Evolutionary conservation across 2,797 vertebrate species (phyloP).

Genomic region (Orestias chungarensis): DNA sequence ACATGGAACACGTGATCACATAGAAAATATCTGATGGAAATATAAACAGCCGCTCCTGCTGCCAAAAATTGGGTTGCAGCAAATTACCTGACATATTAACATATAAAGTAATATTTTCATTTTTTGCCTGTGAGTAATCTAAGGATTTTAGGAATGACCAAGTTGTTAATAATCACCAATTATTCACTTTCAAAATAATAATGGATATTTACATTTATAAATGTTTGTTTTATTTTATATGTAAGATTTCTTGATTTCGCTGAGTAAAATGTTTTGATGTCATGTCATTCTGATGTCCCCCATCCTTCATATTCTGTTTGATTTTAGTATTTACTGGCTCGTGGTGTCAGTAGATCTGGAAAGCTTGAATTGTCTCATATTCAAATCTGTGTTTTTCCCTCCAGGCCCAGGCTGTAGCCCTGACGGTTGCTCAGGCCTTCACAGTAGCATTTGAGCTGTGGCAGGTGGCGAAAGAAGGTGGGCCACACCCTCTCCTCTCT

Average conservation of each 20-base stretch:
- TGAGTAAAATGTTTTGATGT: neutral
- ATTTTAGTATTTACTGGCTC: neutral
- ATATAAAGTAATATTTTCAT: neutral
- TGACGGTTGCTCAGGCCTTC: constrained; percentile 96
- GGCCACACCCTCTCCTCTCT: constrained; percentile 18
- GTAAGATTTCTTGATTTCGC: neutral
- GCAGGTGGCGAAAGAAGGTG: constrained; percentile 94
- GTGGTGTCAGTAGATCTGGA: neutral
- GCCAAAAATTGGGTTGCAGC: too few relatives aligned
- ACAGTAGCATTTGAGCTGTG: constrained; percentile 93
- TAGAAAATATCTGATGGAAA: too few relatives aligned
- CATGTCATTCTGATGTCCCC: neutral
- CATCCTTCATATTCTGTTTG: too few relatives aligned
- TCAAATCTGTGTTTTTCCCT: constrained; percentile 2
- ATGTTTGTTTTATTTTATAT: neutral
- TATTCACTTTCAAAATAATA: neutral
- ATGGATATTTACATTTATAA: too few relatives aligned
- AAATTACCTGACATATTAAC: too few relatives aligned
- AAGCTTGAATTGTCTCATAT: neutral
- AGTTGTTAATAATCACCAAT: neutral
- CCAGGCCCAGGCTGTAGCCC: constrained; percentile 93
- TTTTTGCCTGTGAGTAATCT: neutral
- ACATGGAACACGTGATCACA: too few relatives aligned
- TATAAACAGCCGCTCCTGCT: too few relatives aligned
- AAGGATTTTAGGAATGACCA: neutral